Conservation (phyloP, 2,113 vertebrate genomes). For the Lipophrys pholis region DNA sequence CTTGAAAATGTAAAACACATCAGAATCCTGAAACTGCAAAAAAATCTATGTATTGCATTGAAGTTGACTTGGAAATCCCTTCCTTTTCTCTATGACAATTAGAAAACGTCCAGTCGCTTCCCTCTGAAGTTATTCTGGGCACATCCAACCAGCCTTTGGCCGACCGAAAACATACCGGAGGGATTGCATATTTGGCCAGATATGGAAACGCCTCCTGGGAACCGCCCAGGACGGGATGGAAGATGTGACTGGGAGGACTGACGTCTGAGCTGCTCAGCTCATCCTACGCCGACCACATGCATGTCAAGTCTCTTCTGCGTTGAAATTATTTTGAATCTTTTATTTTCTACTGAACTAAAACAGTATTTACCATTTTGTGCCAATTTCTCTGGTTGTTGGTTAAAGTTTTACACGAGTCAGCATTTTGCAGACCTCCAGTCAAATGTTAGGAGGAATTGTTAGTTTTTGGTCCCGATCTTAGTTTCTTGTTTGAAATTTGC, state of each 20-base stretch:
- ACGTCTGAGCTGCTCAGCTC: not conserved
- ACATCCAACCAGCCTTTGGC: constrained; percentile 7
- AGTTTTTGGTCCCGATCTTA: too few relatives aligned
- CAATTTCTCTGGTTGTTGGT: too few relatives aligned
- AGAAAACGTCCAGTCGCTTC: not conserved
- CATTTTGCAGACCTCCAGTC: too few relatives aligned
- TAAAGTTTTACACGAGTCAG: too few relatives aligned
- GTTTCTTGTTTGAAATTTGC: too few relatives aligned
- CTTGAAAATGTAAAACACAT: not conserved
- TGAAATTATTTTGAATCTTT: too few relatives aligned
- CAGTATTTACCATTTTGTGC: too few relatives aligned
- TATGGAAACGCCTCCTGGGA: not conserved
- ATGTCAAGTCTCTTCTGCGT: too few relatives aligned
- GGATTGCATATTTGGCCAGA: constrained; percentile 9
- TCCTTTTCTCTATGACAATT: not conserved
- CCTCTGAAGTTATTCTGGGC: not conserved
- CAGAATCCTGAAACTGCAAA: not conserved
- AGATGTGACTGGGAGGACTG: not conserved
- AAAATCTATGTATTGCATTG: not conserved
- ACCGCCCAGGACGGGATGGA: not conserved
- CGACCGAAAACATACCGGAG: not conserved
- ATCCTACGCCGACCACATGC: too few relatives aligned
- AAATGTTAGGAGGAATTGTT: too few relatives aligned
- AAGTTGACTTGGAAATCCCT: not conserved
- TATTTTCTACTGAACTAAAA: too few relatives aligned